Conservation (phyloP, 2,113 vertebrate species). For the Myotis yumanensis region DNA sequence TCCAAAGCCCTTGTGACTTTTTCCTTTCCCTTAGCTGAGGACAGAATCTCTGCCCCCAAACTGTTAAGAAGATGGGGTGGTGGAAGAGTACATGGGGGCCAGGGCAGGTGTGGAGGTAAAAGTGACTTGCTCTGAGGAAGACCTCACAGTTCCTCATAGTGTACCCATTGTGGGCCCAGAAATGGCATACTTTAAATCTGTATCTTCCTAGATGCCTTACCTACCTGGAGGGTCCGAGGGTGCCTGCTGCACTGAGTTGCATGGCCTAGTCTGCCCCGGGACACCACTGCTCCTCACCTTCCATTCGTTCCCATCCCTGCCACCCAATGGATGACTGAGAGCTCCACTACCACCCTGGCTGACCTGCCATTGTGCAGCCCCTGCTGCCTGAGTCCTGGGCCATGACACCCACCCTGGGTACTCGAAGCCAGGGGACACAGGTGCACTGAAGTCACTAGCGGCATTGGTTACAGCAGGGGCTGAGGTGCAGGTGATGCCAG, state of each 20-base stretch:
- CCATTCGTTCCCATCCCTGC: neutral
- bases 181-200: neutral
- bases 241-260: neutral
- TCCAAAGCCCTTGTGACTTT: neutral
- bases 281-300: neutral
- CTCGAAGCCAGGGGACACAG: neutral
- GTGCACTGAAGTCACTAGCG: neutral
- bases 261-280: neutral
- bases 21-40: neutral
- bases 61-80: neutral
- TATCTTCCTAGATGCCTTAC: neutral
- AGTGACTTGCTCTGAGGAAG: neutral
- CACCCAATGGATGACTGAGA: neutral
- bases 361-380: too few species aligned
- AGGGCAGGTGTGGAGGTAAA: neutral
- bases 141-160: neutral
- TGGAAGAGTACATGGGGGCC: neutral
- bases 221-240: neutral
- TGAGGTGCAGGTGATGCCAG: neutral
- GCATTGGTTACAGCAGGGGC: neutral
- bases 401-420: neutral
- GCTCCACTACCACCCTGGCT: neutral
- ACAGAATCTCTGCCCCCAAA: neutral
- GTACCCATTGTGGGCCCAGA: neutral
- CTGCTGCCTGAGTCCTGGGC: neutral